phyloP scores from a whole-genome alignment of 37 sponge, comb jelly and placozoan species.

The Halichondria panicea region DNA sequence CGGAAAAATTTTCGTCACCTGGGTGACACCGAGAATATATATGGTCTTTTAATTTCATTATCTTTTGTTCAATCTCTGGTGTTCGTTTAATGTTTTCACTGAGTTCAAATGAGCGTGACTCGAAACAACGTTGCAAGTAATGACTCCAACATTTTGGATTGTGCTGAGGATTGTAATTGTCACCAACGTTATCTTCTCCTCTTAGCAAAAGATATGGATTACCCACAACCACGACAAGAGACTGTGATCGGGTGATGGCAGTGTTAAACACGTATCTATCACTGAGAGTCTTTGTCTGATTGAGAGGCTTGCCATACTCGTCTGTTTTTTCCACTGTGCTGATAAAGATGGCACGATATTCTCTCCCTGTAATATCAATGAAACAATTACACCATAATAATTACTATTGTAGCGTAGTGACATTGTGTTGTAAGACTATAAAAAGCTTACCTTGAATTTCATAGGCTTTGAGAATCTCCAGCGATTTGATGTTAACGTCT shows the following conservation, averaged over 20 bases:
- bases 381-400: neutral
- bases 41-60: no score
- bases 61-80: neutral
- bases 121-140: constrained; percentile 61
- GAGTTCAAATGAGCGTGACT: constrained; percentile 29
- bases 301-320: neutral
- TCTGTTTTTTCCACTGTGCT: constrained; percentile 27
- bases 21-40: no score
- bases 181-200: constrained; percentile 30
- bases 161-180: constrained; percentile 3
- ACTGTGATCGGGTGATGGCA: constrained; percentile 63
- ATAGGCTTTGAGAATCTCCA: constrained; percentile 26
- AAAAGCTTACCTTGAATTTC: constrained; percentile 43
- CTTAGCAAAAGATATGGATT: constrained; percentile 66
- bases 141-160: constrained; percentile 64
- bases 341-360: constrained; percentile 62
- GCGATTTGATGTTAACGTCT: constrained; percentile 2
- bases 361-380: constrained; percentile 44
- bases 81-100: neutral
- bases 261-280: constrained; percentile 70
- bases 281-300: constrained; percentile 61
- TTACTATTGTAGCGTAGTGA: neutral
- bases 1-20: neutral
- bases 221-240: constrained; percentile 70
- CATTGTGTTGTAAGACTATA: neutral